Conservation (phyloP, 2,113 vertebrate species). For the Microcebus ravelobensis region DNA sequence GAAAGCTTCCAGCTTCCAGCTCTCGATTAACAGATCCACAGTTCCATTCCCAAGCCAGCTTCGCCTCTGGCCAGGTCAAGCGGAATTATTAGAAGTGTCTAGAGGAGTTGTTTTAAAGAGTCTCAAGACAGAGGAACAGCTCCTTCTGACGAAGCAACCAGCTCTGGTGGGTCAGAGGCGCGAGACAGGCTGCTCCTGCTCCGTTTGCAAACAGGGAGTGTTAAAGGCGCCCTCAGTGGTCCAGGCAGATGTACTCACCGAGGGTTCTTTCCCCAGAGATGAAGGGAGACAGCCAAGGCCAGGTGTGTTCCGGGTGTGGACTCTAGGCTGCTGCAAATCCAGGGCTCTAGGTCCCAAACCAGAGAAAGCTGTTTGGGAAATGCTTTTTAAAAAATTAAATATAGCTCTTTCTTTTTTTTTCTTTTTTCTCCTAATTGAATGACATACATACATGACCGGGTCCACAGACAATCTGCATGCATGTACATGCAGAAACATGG, state of each 20-base stretch:
- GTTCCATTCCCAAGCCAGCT: slow-evolving; percentile 44
- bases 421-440: background rate
- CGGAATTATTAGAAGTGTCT: slow-evolving; percentile 60
- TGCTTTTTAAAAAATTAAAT: background rate
- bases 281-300: background rate
- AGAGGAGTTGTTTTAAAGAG: slow-evolving; percentile 23
- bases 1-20: slow-evolving; percentile 49
- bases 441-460: background rate
- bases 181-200: slow-evolving; percentile 5
- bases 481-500: background rate
- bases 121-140: slow-evolving; percentile 42
- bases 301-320: background rate
- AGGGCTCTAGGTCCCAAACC: background rate
- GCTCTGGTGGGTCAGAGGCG: background rate
- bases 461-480: background rate
- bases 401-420: background rate
- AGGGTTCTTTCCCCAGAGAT: background rate
- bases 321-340: background rate
- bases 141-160: background rate
- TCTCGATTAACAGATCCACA: slow-evolving; percentile 66
- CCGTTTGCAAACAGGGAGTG: background rate
- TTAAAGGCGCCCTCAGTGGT: slow-evolving; percentile 7
- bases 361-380: background rate
- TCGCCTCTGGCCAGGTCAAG: slow-evolving; percentile 56
- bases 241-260: slow-evolving; percentile 42